phyloP scores from a whole-genome alignment of 2,113 vertebrate genomes.

The Syrrhaptes paradoxus region DNA sequence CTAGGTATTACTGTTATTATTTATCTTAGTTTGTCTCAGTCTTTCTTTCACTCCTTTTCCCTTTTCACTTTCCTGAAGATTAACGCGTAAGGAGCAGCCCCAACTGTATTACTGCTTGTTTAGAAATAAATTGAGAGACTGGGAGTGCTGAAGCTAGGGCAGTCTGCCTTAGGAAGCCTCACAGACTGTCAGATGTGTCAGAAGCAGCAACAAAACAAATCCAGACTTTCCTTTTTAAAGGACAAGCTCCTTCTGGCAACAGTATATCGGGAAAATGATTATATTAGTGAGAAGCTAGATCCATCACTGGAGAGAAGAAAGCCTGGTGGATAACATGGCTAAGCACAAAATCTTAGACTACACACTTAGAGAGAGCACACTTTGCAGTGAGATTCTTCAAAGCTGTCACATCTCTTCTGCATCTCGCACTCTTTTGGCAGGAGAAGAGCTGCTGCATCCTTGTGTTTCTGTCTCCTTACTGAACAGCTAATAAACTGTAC shows the following conservation, averaged over 20 bases:
- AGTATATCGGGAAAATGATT: background rate
- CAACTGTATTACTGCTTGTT: background rate
- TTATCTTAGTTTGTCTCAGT: background rate
- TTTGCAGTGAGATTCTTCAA: background rate
- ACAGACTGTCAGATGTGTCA: background rate
- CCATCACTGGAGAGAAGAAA: background rate
- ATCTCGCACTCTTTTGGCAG: background rate
- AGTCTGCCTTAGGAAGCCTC: background rate
- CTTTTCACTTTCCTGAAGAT: background rate
- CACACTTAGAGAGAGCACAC: background rate
- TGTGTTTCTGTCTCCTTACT: background rate
- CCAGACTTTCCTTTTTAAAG: background rate
- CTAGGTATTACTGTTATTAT: background rate
- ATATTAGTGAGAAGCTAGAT: background rate
- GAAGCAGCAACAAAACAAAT: background rate
- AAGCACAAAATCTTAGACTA: background rate
- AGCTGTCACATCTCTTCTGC: background rate
- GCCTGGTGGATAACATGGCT: background rate
- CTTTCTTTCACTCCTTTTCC: background rate
- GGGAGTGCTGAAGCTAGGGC: background rate
- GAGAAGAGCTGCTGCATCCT: background rate
- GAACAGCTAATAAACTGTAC: background rate
- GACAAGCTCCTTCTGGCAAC: background rate
- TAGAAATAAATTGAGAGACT: background rate
- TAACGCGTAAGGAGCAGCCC: background rate